Evolutionary conservation across 2,888 invertebrate species (phyloP).

Genomic region (Dryobota labecula): DNA sequence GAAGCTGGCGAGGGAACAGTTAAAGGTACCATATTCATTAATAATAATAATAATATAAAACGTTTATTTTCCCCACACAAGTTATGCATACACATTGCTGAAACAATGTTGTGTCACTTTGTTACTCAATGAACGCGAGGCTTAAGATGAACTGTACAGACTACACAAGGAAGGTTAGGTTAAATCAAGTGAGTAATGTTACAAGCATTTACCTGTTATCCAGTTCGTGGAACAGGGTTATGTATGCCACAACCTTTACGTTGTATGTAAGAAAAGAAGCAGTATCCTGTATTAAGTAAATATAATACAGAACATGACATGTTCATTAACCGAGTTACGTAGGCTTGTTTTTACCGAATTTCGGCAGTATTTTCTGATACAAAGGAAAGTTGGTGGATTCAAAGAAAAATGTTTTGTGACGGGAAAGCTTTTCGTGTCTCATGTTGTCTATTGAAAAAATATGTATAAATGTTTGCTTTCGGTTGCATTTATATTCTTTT

Average conservation of each 20-base stretch:
- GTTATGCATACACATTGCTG: background rate
- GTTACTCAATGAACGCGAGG: too few species aligned
- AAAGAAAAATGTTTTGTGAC: background rate
- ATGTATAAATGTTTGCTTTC: background rate
- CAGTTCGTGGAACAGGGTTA: slow-evolving; percentile 13
- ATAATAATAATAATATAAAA: too few species aligned
- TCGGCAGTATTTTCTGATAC: slow-evolving; percentile 3
- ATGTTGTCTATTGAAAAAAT: background rate
- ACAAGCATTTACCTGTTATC: slow-evolving; percentile 28
- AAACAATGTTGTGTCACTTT: background rate
- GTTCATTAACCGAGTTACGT: slow-evolving; percentile 38
- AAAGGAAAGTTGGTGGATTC: slow-evolving; percentile 11
- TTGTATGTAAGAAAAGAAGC: slow-evolving; percentile 29
- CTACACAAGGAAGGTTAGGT: slow-evolving; percentile 1
- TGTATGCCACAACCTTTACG: slow-evolving; percentile 6
- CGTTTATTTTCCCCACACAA: too few species aligned
- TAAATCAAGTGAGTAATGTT: slow-evolving; percentile 19
- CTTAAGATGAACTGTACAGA: background rate
- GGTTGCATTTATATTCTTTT: background rate
- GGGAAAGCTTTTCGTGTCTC: background rate
- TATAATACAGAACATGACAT: slow-evolving; percentile 29
- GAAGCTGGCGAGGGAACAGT: background rate
- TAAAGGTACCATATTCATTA: too few species aligned
- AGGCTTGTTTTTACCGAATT: slow-evolving; percentile 13
- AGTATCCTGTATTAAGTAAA: slow-evolving; percentile 8